Conservation (phyloP, 2,888 invertebrate species). For the Polymixis lichenea region DNA sequence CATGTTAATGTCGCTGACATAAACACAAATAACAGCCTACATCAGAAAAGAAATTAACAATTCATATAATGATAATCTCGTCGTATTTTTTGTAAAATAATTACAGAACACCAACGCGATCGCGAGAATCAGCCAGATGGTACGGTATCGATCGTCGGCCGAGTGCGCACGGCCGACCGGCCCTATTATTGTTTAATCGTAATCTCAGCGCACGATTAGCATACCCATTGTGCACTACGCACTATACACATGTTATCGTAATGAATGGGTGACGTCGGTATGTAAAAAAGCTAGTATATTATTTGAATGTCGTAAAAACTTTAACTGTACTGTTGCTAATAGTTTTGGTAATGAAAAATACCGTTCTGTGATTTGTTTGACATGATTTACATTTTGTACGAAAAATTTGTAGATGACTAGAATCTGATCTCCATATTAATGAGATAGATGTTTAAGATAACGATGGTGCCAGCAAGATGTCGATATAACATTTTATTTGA, state of each 20-base stretch:
- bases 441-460: slow-evolving; percentile 34
- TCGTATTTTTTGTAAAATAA: slow-evolving; percentile 44
- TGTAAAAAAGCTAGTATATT: slow-evolving; percentile 61
- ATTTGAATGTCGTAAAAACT: slow-evolving; percentile 55
- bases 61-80: slow-evolving; percentile 37
- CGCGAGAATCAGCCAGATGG: slow-evolving; percentile 84
- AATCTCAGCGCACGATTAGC: slow-evolving; percentile 86
- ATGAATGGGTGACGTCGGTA: slow-evolving; percentile 79
- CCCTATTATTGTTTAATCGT: slow-evolving; percentile 84
- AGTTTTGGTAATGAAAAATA: slow-evolving; percentile 10
- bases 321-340: slow-evolving; percentile 34
- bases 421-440: slow-evolving; percentile 42
- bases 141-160: slow-evolving; percentile 79
- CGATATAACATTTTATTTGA: slow-evolving; percentile 30
- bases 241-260: slow-evolving; percentile 79
- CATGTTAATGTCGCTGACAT: background rate
- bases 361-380: slow-evolving; percentile 26
- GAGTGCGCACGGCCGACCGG: slow-evolving; percentile 73
- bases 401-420: slow-evolving; percentile 5
- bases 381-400: slow-evolving; percentile 40
- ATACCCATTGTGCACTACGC: slow-evolving; percentile 84
- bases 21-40: slow-evolving; percentile 14
- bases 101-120: slow-evolving; percentile 57
- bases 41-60: slow-evolving; percentile 35
- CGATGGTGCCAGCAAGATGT: slow-evolving; percentile 15